phyloP scores from a whole-genome alignment of 2,797 vertebrate genomes.

The Nyctalus aviator region DNA sequence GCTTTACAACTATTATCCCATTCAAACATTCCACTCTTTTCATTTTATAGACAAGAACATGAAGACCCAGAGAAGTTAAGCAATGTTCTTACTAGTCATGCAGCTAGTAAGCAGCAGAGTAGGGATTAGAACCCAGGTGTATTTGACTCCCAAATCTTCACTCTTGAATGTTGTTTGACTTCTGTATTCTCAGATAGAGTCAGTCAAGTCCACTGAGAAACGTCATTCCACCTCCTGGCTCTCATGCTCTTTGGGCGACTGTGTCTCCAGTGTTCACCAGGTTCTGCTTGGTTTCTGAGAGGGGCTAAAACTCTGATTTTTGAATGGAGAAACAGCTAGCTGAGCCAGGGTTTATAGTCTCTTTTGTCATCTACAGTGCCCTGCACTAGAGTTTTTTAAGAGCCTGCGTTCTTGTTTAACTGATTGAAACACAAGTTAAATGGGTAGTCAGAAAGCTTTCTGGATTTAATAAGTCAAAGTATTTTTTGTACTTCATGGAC shows the following conservation, averaged over 20 bases:
- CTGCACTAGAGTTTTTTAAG: neutral
- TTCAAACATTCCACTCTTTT: neutral
- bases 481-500: neutral
- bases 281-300: neutral
- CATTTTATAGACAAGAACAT: neutral
- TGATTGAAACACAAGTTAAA: neutral
- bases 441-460: neutral
- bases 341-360: neutral
- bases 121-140: neutral
- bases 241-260: neutral
- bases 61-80: neutral
- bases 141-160: neutral
- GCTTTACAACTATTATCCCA: conserved; percentile 5
- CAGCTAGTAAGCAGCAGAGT: neutral
- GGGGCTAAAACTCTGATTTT: neutral
- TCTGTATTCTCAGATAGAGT: neutral
- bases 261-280: neutral
- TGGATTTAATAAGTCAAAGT: neutral
- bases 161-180: neutral
- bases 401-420: conserved; percentile 5
- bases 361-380: neutral
- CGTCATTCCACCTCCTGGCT: neutral
- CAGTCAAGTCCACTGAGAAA: neutral
- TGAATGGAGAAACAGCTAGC: neutral
- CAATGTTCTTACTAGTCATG: neutral